phyloP scores from a whole-genome alignment of 2,797 vertebrate species.

The Chelmon rostratus region DNA sequence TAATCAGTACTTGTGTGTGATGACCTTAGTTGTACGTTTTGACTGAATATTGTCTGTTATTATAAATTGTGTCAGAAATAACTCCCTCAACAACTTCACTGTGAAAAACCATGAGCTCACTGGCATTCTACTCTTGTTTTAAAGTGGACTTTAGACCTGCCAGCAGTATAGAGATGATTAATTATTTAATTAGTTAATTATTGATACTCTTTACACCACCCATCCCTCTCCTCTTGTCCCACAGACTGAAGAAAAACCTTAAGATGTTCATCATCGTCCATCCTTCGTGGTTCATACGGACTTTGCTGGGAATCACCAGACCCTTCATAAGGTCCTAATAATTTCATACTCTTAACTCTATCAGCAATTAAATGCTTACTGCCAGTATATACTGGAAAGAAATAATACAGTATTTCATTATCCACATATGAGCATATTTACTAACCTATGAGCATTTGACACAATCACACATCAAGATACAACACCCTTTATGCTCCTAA shows the following conservation, averaged over 20 bases:
- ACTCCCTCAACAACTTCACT: not conserved
- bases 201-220: too few relatives aligned
- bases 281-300: constrained; percentile 96
- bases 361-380: not conserved
- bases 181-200: too few relatives aligned
- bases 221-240: constrained; percentile 26
- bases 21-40: not conserved
- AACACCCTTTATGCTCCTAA: not conserved
- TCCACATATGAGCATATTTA: not conserved
- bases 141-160: not conserved
- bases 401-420: not conserved
- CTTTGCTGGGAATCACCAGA: constrained; percentile 92
- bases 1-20: not conserved
- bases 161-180: too few relatives aligned
- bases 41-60: not conserved
- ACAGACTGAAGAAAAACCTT: constrained; percentile 93
- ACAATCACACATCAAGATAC: not conserved
- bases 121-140: not conserved
- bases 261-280: constrained; percentile 97
- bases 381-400: not conserved
- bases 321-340: constrained; percentile 92
- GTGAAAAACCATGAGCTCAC: not conserved
- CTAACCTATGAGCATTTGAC: not conserved
- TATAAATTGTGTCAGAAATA: not conserved
- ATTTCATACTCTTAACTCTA: not conserved